Conservation (phyloP, 2,888 invertebrate species). For the Nycteola revayana region DNA sequence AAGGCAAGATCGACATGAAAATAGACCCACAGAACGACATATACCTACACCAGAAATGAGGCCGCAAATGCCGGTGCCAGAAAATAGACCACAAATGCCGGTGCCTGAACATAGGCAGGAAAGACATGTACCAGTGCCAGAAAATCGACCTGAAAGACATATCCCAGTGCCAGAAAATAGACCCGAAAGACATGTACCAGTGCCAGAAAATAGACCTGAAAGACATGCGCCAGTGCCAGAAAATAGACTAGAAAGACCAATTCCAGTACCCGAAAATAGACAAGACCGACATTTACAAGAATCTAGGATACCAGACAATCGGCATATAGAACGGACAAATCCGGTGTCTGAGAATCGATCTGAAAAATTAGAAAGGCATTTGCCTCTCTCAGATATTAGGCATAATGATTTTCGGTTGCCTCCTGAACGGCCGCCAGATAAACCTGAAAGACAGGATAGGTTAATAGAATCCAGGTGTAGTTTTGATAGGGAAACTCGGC, state of each 20-base stretch:
- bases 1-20: constrained; percentile 18
- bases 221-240: constrained; percentile 5
- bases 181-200: constrained; percentile 10
- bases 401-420: constrained; percentile 38
- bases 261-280: constrained; percentile 15
- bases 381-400: constrained; percentile 25
- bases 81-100: too few relatives aligned
- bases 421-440: constrained; percentile 56
- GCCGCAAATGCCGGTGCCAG: constrained; percentile 17
- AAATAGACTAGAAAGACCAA: constrained; percentile 17
- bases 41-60: constrained; percentile 22
- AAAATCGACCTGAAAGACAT: constrained; percentile 20
- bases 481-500: constrained; percentile 41
- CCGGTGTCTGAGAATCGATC: constrained; percentile 5
- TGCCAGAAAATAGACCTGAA: constrained; percentile 13
- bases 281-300: constrained; percentile 5
- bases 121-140: constrained; percentile 11
- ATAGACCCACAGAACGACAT: constrained; percentile 28
- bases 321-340: background rate
- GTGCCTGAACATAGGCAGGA: constrained; percentile 18
- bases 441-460: constrained; percentile 29
- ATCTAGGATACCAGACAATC: constrained; percentile 21
- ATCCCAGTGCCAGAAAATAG: constrained; percentile 5
- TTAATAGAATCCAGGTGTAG: constrained; percentile 33
- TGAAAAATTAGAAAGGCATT: constrained; percentile 24